Percentiles rank a stretch among this genome's conserved stretches.
Conservation (phyloP, 1,140 invertebrate species). For the Holcopasites calliopsidis region DNA sequence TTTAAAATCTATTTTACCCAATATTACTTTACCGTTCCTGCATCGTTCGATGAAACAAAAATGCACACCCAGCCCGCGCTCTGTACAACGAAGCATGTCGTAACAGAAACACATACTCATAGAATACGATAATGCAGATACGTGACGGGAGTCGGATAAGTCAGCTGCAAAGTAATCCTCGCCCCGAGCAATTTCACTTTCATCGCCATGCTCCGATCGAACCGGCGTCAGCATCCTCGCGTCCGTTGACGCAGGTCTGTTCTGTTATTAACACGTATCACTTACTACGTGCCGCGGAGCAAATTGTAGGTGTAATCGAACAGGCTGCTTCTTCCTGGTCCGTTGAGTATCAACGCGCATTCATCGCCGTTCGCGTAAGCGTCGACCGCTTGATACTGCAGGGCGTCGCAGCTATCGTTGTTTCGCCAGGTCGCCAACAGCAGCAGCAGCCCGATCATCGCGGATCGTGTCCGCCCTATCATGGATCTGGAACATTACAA, state of each 20-base stretch:
- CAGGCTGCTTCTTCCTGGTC: conserved; percentile 86
- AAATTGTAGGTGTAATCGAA: conserved; percentile 92
- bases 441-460: conserved; percentile 55
- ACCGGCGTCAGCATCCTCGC: not conserved
- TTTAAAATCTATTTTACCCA: too few species aligned
- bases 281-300: conserved; percentile 86
- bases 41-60: too few species aligned
- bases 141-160: not conserved
- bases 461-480: conserved; percentile 54
- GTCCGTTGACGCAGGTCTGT: too few species aligned
- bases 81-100: not conserved
- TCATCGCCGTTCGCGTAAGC: conserved; percentile 80
- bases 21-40: too few species aligned
- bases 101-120: too few species aligned
- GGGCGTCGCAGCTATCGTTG: conserved; percentile 45
- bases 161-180: conserved; percentile 13
- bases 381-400: conserved; percentile 74
- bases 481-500: conserved; percentile 54
- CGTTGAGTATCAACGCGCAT: conserved; percentile 87
- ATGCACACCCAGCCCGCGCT: too few species aligned
- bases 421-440: conserved; percentile 32
- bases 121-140: conserved; percentile 15
- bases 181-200: not conserved
- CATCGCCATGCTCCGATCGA: not conserved
- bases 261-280: conserved; percentile 60